Evolutionary conservation across 2,113 vertebrate species (phyloP), one percentile per base, ranked within the genome.

Genomic region (Grammomys dolichurus): DNA sequence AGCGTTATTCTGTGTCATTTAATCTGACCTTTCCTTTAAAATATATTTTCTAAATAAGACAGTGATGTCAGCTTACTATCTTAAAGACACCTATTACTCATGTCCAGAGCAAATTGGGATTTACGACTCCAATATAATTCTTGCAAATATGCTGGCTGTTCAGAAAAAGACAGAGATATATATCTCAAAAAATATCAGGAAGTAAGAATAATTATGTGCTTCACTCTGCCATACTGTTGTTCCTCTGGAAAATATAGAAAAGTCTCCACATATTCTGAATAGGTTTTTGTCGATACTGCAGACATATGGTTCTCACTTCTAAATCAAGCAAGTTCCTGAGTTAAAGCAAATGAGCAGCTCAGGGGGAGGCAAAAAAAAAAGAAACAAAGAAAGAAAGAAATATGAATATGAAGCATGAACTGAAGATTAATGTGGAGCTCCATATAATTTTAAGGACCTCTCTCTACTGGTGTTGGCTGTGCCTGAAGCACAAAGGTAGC

Each of bases 121-220:
- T 99, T 98, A 99, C 98, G 98, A 98, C 96, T 98, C 97, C 98
- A 89, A 97, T 81, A 98, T 98, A 98, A 98, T 98, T 99, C 98
- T 98, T 98, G 97, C 96, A 98, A 98, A 98, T 98, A 98, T 98
- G 97, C 98, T 96, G 98, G 95, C 97, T 98, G 97, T 98, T 98
- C 98, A 98, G 98, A 98, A 98, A 96, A 98, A 98, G 98, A 97
- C 97, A 98, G 97, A 98, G 98, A 99, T 98, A 98, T 97, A 98
- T 98, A 97, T 97, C 96, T 98, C 97, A 98, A 98, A 98, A 98
- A 98, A 98, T 98, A 98, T 98, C 98, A 98, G 90, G 95, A 98
- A 98, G 98, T 97, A 98, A 97, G 98, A 98, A 98, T 98, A 98
- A 98, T 98, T 98, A 98, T 97, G 97, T 91, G 98, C 96, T 98